These are phyloP conservation scores for Ceratina japonica DNA, from an alignment of 1,140 invertebrate species.

Conservation along the genomic window DNA sequence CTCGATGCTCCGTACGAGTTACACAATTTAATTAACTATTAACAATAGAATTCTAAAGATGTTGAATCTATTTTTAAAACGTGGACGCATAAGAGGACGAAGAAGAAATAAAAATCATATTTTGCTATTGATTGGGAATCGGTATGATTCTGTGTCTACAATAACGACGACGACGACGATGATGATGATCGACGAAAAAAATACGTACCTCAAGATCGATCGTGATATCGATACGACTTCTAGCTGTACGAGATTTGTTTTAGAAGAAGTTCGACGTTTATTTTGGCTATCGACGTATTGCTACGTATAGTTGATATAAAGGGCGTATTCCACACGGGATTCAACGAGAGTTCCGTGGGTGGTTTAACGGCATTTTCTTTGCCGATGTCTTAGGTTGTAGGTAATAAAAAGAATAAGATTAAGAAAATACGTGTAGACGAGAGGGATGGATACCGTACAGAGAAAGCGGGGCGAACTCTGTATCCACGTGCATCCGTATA, in stretches of 20 bases:
- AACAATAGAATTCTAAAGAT: conserved; percentile 75
- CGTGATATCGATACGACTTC: conserved; percentile 76
- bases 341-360: conserved; percentile 28
- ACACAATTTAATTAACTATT: conserved; percentile 69
- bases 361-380: conserved; percentile 27
- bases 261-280: conserved; percentile 74
- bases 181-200: conserved; percentile 21
- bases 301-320: conserved; percentile 67
- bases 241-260: conserved; percentile 76
- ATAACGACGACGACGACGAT: conserved; percentile 70
- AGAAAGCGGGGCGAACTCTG: conserved; percentile 30
- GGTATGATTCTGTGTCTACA: conserved; percentile 70
- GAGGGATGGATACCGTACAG: conserved; percentile 46
- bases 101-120: conserved; percentile 70
- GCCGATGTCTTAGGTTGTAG: conserved; percentile 65
- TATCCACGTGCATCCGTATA: conserved; percentile 38
- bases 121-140: conserved; percentile 75
- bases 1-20: conserved; percentile 61
- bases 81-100: conserved; percentile 68
- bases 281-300: conserved; percentile 72
- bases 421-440: conserved; percentile 55
- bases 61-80: conserved; percentile 78
- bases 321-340: conserved; percentile 11
- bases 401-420: conserved; percentile 54
- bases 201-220: conserved; percentile 78